phyloP scores from a whole-genome alignment of 2,888 invertebrate genomes.

The Yponomeuta sedellus region DNA sequence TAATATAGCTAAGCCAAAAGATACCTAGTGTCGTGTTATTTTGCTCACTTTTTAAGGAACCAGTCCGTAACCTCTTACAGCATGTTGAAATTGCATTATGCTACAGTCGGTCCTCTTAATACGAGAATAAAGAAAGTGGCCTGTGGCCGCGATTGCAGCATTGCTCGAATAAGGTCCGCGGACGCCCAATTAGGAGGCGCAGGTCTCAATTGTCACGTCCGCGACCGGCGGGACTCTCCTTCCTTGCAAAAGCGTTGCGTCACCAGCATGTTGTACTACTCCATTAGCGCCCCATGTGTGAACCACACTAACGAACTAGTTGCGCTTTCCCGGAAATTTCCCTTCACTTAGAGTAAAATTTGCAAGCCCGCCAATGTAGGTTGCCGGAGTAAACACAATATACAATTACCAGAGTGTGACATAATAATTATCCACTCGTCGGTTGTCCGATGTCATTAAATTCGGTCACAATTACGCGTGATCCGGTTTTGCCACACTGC shows the following conservation, averaged over 20 bases:
- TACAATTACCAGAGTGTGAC: slow-evolving; percentile 16
- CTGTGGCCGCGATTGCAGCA: not conserved
- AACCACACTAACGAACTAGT: slow-evolving; percentile 52
- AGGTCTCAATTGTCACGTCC: slow-evolving; percentile 6
- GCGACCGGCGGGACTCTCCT: not conserved
- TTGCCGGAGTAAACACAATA: too few species aligned
- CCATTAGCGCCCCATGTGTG: slow-evolving; percentile 44
- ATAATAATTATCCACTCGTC: slow-evolving; percentile 22
- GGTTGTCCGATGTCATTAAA: slow-evolving; percentile 5
- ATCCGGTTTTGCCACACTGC: not conserved
- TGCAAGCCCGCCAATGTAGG: slow-evolving; percentile 20
- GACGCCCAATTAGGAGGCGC: not conserved
- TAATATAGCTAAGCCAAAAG: too few species aligned
- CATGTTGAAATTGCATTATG: slow-evolving; percentile 1
- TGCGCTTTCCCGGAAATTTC: slow-evolving; percentile 52
- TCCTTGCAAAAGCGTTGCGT: slow-evolving; percentile 17
- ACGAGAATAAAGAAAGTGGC: slow-evolving; percentile 2
- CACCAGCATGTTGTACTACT: slow-evolving; percentile 31
- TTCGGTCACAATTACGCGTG: slow-evolving; percentile 4
- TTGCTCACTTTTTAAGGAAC: not conserved
- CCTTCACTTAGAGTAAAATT: slow-evolving; percentile 28
- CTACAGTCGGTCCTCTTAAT: not conserved
- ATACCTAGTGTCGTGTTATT: too few species aligned
- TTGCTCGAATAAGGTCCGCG: not conserved
- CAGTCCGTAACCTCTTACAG: not conserved